These are phyloP conservation scores for Mixornis gularis DNA, from an alignment of 2,113 vertebrate species.

Conservation along the genomic window DNA sequence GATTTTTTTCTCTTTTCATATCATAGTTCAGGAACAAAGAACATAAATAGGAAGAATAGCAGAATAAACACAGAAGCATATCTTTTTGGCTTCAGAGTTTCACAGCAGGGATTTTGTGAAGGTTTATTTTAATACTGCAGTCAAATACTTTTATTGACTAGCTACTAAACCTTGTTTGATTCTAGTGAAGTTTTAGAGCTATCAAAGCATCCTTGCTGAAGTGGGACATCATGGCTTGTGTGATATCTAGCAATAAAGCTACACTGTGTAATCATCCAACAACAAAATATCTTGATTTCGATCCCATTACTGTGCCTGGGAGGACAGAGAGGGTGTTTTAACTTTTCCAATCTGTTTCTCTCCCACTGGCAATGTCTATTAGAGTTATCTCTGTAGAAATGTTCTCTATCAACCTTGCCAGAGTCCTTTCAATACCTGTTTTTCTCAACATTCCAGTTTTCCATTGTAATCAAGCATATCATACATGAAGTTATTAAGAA, in stretches of 20 bases:
- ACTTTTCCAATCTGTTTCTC: constrained; percentile 8
- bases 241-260: constrained; percentile 6
- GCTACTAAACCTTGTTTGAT: background rate
- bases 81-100: background rate
- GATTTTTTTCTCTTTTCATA: background rate
- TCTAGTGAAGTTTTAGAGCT: constrained; percentile 26
- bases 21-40: constrained; percentile 28
- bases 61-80: constrained; percentile 2
- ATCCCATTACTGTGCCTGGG: constrained; percentile 9
- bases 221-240: constrained; percentile 14
- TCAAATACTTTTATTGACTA: constrained; percentile 35
- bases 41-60: constrained; percentile 25
- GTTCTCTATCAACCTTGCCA: background rate
- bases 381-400: constrained; percentile 14
- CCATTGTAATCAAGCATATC: background rate
- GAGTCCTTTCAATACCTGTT: constrained; percentile 27
- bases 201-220: constrained; percentile 52
- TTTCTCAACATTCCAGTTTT: background rate
- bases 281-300: background rate
- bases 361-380: background rate
- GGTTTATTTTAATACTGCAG: constrained; percentile 23
- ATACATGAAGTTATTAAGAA: background rate
- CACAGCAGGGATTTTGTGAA: constrained; percentile 18
- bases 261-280: background rate
- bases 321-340: constrained; percentile 2